These are phyloP conservation scores for Hydroisotoma schaefferi DNA, from an alignment of 2,888 invertebrate genomes.

Conservation along the genomic window DNA sequence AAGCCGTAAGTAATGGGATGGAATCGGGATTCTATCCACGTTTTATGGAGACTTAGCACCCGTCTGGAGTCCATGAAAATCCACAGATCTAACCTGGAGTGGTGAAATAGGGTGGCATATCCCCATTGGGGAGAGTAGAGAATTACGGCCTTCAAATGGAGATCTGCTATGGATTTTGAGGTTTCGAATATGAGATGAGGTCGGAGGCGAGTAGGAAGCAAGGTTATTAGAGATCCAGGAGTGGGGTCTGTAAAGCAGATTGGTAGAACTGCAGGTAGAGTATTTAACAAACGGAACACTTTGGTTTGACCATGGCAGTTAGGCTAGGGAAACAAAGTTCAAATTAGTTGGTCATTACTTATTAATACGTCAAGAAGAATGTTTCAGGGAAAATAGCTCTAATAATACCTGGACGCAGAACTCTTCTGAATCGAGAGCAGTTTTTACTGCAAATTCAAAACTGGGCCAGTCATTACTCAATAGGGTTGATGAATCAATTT, in stretches of 20 bases:
- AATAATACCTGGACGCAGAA: conserved; percentile 45
- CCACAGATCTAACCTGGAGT: conserved; percentile 45
- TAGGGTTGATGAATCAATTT: conserved; percentile 39
- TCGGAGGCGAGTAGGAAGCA: conserved; percentile 37
- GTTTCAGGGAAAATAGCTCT: too few relatives aligned
- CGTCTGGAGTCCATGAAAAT: conserved; percentile 43
- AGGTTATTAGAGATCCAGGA: conserved; percentile 25
- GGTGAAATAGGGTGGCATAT: conserved; percentile 43
- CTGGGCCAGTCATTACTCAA: conserved; percentile 43
- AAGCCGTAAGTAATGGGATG: conserved; percentile 36
- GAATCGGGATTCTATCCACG: conserved; percentile 38
- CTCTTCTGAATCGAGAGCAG: conserved; percentile 44
- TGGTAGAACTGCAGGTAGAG: conserved; percentile 38
- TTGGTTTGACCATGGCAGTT: conserved; percentile 47
- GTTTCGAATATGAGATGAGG: conserved; percentile 46
- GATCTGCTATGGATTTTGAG: conserved; percentile 33
- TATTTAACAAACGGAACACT: conserved; percentile 43
- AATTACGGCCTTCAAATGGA: conserved; percentile 32
- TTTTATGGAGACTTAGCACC: conserved; percentile 32
- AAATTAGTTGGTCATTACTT: too few relatives aligned
- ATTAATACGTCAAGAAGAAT: too few relatives aligned
- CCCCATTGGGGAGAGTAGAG: conserved; percentile 37
- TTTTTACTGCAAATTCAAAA: conserved; percentile 46
- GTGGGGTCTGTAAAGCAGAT: conserved; percentile 39
- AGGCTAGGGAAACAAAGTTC: conserved; percentile 37